Percentiles rank a stretch among this genome's conserved stretches.
Evolutionary conservation across 2,888 invertebrate species (phyloP).

Genomic region (Aphodius granarius): DNA sequence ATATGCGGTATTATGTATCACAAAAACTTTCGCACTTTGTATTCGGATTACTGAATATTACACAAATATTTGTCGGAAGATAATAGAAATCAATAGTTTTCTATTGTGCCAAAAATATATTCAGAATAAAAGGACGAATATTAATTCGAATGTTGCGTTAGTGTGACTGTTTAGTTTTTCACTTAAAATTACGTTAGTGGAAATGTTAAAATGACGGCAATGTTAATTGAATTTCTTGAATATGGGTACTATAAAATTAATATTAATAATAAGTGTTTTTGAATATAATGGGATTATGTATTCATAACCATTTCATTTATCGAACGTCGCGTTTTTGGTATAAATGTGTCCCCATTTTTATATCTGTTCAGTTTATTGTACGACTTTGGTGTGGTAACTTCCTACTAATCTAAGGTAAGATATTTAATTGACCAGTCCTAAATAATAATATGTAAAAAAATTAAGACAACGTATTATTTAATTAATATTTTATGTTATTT

Average conservation of each 20-base stretch:
- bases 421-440: no score
- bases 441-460: neutral
- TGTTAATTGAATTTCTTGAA: no score
- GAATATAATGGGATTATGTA: neutral
- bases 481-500: no score
- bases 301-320: neutral
- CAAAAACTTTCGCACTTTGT: neutral
- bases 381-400: neutral
- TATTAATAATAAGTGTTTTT: neutral
- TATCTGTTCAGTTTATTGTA: neutral
- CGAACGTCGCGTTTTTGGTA: neutral
- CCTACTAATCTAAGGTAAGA: neutral
- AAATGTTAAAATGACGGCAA: no score
- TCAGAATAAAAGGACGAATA: no score
- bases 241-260: neutral
- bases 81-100: neutral
- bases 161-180: no score
- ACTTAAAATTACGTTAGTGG: no score
- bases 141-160: no score
- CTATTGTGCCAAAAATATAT: no score
- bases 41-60: neutral
- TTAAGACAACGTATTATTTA: neutral
- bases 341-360: neutral
- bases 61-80: neutral
- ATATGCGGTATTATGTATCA: neutral